Conservation (phyloP, 2,797 vertebrate species). For the Basileuterus tristriatus region DNA sequence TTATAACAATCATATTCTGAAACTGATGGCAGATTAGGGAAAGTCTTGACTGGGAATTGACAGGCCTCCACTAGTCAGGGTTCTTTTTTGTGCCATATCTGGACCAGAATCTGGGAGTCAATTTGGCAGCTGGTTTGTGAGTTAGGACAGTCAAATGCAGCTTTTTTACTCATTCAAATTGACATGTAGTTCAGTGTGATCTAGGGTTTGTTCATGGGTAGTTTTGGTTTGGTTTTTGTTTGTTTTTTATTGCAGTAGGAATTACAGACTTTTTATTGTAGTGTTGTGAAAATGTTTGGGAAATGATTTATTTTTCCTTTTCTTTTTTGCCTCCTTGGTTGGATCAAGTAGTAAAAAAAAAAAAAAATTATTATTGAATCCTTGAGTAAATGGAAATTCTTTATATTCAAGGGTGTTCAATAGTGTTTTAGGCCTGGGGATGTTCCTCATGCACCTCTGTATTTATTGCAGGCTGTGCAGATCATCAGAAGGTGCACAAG, state of each 20-base stretch:
- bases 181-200: not conserved
- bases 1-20: slow-evolving; percentile 19
- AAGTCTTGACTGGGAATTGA: slow-evolving; percentile 13
- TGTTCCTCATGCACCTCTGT: not conserved
- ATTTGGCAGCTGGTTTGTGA: slow-evolving; percentile 43
- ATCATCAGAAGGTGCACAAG: not conserved
- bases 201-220: not conserved
- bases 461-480: not conserved
- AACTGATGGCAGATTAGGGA: slow-evolving; percentile 1
- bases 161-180: slow-evolving; percentile 3
- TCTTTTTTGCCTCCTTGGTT: not conserved
- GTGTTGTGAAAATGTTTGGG: not conserved
- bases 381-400: not conserved
- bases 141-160: not conserved
- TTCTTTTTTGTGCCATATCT: not conserved
- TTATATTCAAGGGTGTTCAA: not conserved
- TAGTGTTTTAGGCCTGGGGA: not conserved
- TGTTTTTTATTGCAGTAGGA: not conserved
- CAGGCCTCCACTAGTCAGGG: not conserved
- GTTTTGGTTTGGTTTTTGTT: not conserved
- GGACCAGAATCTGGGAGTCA: not conserved
- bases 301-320: not conserved
- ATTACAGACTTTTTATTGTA: not conserved
- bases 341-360: not conserved
- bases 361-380: not conserved